phyloP scores from a whole-genome alignment of 2,113 vertebrate genomes.

The Plecotus auritus region DNA sequence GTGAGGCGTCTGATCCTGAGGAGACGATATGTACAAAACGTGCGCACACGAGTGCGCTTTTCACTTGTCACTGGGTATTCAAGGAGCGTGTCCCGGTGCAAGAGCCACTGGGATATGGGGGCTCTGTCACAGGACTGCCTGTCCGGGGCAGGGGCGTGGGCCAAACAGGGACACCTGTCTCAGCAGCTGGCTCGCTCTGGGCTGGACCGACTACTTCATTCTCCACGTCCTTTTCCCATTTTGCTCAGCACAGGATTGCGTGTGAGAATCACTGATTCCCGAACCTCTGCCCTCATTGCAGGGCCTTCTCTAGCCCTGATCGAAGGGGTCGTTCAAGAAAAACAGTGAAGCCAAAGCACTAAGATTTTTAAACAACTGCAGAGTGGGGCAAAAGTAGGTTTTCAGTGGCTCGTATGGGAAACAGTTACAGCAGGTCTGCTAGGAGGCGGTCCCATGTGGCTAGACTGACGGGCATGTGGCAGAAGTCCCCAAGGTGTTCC shows the following conservation, averaged over 20 bases:
- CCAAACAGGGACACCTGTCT: rapidly evolving
- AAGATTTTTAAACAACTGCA: not conserved
- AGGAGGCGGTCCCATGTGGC: not conserved
- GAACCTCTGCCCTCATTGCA: not conserved
- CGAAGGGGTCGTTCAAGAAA: not conserved
- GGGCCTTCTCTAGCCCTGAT: not conserved
- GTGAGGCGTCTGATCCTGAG: not conserved
- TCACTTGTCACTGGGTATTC: not conserved
- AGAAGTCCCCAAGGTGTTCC: not conserved
- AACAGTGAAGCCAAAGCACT: not conserved
- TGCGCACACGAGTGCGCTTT: rapidly evolving
- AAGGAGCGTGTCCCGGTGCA: rapidly evolving
- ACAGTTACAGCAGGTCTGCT: rapidly evolving
- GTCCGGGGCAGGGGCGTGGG: not conserved
- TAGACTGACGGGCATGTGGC: not conserved
- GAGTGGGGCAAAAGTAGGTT: not conserved
- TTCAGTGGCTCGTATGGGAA: not conserved
- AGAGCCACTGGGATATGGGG: rapidly evolving
- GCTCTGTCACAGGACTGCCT: rapidly evolving
- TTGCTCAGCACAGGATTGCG: not conserved
- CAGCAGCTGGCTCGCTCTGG: not conserved
- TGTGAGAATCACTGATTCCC: not conserved
- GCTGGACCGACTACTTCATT: rapidly evolving
- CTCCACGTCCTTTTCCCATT: rapidly evolving
- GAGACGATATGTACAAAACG: rapidly evolving